phyloP scores from a whole-genome alignment of 2,797 vertebrate genomes.

The Tapirus indicus region DNA sequence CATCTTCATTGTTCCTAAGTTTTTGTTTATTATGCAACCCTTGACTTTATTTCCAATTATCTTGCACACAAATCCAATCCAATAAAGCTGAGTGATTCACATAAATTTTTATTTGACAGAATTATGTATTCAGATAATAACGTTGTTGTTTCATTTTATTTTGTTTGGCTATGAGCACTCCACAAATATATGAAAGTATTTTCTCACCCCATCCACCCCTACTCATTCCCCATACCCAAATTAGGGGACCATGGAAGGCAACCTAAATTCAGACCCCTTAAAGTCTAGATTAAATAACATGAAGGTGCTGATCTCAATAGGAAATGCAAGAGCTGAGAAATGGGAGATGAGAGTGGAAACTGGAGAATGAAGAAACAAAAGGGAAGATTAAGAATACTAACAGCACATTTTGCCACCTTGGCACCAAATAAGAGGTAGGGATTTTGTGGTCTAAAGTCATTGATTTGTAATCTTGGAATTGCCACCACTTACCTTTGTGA shows the following conservation, averaged over 20 bases:
- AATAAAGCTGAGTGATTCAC: background rate
- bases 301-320: background rate
- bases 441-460: background rate
- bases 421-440: background rate
- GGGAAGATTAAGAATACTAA: background rate
- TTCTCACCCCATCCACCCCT: background rate
- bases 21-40: background rate
- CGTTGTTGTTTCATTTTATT: background rate
- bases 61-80: background rate
- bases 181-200: background rate
- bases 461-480: background rate
- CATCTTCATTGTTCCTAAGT: background rate
- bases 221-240: background rate
- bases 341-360: background rate
- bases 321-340: background rate
- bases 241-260: background rate
- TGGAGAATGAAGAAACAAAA: background rate
- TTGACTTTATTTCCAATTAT: constrained; percentile 24
- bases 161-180: background rate
- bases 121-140: background rate
- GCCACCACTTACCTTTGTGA: background rate
- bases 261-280: background rate
- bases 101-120: constrained; percentile 15
- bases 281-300: background rate
- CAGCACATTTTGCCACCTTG: background rate